Evolutionary conservation across 1,140 invertebrate genomes (phyloP).

Genomic region (Pogonognathellus flavescens): DNA sequence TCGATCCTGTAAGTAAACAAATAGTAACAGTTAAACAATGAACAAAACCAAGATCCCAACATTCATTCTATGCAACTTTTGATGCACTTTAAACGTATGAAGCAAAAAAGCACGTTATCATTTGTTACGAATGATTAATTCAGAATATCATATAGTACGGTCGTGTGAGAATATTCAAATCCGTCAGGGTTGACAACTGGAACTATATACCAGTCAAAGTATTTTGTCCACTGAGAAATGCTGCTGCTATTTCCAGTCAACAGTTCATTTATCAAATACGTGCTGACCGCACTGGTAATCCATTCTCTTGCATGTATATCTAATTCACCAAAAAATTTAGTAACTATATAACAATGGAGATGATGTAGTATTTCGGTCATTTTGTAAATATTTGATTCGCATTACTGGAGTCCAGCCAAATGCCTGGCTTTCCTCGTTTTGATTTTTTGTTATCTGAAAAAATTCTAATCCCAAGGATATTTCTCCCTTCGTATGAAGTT

Average conservation of each 20-base stretch:
- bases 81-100: no score
- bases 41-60: neutral
- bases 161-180: conserved; percentile 31
- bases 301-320: conserved; percentile 79
- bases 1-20: neutral
- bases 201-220: conserved; percentile 27
- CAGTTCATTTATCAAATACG: conserved; percentile 73
- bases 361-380: no score
- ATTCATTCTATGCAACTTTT: no score
- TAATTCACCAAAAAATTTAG: conserved; percentile 60
- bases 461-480: conserved; percentile 37
- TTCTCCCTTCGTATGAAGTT: conserved; percentile 32
- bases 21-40: neutral
- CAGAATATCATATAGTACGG: neutral
- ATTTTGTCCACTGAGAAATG: neutral
- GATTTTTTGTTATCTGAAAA: no score
- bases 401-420: conserved; percentile 55
- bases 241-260: conserved; percentile 68
- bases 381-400: neutral
- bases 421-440: neutral
- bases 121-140: neutral
- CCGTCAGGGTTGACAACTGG: conserved; percentile 26
- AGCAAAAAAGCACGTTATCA: no score
- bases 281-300: conserved; percentile 75
- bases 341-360: no score